Percentiles rank a stretch among this genome's conserved stretches.
Evolutionary conservation across 2,113 vertebrate genomes (phyloP).

Genomic region (human (Homo sapiens)): GRCh38 chr2:26847501-26848000

Average conservation of each 20-base stretch:
- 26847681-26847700: constrained; percentile 35
- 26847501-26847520: neutral
- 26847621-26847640: too few relatives aligned
- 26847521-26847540: neutral
- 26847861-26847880: neutral
- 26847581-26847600: neutral
- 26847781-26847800: neutral
- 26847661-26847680: neutral
- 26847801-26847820: constrained; percentile 62
- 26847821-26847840: constrained; percentile 67
- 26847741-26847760: neutral
- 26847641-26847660: neutral
- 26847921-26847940: constrained; percentile 75
- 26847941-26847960: constrained; percentile 9
- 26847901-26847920: constrained; percentile 49
- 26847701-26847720: constrained; percentile 57
- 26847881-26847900: constrained; percentile 22
- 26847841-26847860: neutral
- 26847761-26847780: constrained; percentile 36
- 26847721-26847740: constrained; percentile 49
- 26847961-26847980: neutral
- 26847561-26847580: neutral
- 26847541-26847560: neutral
- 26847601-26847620: neutral
- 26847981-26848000: constrained; percentile 36